phyloP scores from a whole-genome alignment of 2,888 invertebrate genomes.

The Drosophila falleni region DNA sequence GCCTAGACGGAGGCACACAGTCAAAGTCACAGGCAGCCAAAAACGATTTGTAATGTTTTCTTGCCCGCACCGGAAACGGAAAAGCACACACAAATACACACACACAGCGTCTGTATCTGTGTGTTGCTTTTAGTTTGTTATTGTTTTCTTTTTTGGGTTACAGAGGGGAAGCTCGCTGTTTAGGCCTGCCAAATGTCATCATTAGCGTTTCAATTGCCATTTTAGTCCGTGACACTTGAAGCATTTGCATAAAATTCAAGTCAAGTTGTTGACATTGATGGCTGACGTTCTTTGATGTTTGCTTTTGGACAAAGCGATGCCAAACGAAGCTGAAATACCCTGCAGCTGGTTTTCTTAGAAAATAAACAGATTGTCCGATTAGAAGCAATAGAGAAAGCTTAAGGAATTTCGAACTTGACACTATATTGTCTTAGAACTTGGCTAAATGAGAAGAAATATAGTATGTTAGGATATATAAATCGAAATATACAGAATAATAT shows the following conservation, averaged over 20 bases:
- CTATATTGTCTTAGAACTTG: not conserved
- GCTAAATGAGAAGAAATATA: not conserved
- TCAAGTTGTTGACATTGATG: conserved; percentile 70
- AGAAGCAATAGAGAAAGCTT: not conserved
- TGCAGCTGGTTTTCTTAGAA: conserved; percentile 25
- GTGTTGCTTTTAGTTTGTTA: conserved; percentile 74
- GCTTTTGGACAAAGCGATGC: conserved; percentile 23
- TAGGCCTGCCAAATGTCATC: conserved; percentile 81
- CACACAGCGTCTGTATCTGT: conserved; percentile 34
- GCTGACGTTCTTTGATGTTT: conserved; percentile 68
- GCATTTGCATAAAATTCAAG: conserved; percentile 78
- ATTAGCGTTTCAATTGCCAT: conserved; percentile 82
- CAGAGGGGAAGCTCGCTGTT: conserved; percentile 44
- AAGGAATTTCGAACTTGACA: not conserved
- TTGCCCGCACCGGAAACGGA: conserved; percentile 76
- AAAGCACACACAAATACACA: conserved; percentile 58
- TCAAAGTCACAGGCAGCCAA: conserved; percentile 47
- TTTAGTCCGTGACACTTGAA: conserved; percentile 78
- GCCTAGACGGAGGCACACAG: conserved; percentile 55
- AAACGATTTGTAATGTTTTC: conserved; percentile 82
- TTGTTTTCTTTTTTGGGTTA: conserved; percentile 57
- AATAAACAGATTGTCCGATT: conserved; percentile 23
- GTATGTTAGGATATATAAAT: not conserved
- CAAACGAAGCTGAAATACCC: conserved; percentile 40
- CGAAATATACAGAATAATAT: not conserved